phyloP scores from a whole-genome alignment of 2,888 invertebrate species.

The Drosophila maculinotata region DNA sequence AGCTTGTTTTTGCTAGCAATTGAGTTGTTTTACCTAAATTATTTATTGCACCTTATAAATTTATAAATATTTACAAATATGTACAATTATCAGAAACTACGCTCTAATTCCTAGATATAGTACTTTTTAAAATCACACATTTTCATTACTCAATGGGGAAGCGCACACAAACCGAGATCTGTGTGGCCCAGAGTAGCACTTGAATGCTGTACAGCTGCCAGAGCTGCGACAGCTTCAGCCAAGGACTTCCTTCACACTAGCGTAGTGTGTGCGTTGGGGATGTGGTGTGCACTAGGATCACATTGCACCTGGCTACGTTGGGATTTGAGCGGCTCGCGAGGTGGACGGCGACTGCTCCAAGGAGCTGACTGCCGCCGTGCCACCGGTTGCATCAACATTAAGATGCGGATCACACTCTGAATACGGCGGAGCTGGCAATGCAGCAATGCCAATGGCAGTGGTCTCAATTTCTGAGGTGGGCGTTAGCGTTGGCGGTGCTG shows the following conservation, averaged over 20 bases:
- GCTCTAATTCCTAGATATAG: constrained; percentile 52
- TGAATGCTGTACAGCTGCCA: constrained; percentile 38
- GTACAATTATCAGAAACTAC: constrained; percentile 61
- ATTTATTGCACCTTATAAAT: constrained; percentile 57
- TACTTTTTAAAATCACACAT: constrained; percentile 69
- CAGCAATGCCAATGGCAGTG: constrained; percentile 60
- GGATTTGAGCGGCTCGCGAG: constrained; percentile 65
- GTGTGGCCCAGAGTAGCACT: constrained; percentile 65
- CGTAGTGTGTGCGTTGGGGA: constrained; percentile 29
- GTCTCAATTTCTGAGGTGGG: constrained; percentile 30
- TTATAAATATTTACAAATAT: constrained; percentile 64
- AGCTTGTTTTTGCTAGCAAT: not conserved
- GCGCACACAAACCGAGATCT: constrained; percentile 55
- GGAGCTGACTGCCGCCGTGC: constrained; percentile 12
- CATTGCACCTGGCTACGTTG: constrained; percentile 27
- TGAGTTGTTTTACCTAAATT: constrained; percentile 31
- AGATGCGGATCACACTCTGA: constrained; percentile 56
- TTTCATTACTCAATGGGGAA: constrained; percentile 56
- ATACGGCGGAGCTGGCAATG: constrained; percentile 73
- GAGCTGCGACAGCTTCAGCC: constrained; percentile 9
- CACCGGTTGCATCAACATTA: not conserved
- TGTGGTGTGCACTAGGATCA: constrained; percentile 30
- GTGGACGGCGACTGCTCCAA: constrained; percentile 64
- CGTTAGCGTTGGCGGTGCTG: constrained; percentile 16
- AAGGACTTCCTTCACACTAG: constrained; percentile 8